A percentile compares a stretch with the other conserved stretches of the same genome.
Evolutionary conservation across 1,140 invertebrate species (phyloP).

Genomic region (Caenorhabditis tropicalis): DNA sequence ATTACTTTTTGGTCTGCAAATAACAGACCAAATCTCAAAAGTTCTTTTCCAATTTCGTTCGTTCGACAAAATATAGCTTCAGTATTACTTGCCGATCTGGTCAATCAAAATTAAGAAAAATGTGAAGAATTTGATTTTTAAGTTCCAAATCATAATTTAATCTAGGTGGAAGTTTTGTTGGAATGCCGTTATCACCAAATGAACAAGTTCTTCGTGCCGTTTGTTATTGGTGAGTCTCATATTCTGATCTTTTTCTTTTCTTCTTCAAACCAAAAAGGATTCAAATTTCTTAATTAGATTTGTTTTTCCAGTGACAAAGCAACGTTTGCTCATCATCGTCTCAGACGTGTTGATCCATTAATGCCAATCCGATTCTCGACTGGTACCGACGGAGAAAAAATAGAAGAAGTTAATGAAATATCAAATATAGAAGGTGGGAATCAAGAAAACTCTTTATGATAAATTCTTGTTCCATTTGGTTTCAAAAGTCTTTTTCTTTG

Average conservation of each 20-base stretch:
- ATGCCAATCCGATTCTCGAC: conserved; percentile 23
- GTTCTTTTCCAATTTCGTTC: too few species aligned
- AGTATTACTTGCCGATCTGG: too few species aligned
- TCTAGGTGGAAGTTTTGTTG: conserved; percentile 19
- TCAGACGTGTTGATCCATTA: background rate
- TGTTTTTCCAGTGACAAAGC: conserved; percentile 27
- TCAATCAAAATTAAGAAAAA: too few species aligned
- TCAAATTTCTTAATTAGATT: background rate
- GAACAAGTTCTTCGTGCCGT: conserved; percentile 24
- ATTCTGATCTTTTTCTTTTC: background rate
- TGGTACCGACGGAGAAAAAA: background rate
- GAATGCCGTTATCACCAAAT: conserved; percentile 31
- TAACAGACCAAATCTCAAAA: too few species aligned
- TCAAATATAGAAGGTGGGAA: background rate
- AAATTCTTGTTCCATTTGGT: background rate
- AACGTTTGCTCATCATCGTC: conserved; percentile 22
- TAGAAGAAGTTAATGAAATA: too few species aligned
- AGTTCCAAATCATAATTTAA: too few species aligned
- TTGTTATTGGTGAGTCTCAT: conserved; percentile 3
- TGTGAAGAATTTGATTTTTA: too few species aligned
- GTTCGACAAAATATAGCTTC: too few species aligned
- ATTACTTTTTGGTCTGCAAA: too few species aligned
- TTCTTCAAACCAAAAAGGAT: background rate
- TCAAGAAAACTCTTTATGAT: background rate
- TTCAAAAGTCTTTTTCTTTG: background rate